Percentiles rank a stretch among this genome's conserved stretches.
Conservation (phyloP, 1,140 invertebrate genomes). For the Spodoptera frugiperda region DNA sequence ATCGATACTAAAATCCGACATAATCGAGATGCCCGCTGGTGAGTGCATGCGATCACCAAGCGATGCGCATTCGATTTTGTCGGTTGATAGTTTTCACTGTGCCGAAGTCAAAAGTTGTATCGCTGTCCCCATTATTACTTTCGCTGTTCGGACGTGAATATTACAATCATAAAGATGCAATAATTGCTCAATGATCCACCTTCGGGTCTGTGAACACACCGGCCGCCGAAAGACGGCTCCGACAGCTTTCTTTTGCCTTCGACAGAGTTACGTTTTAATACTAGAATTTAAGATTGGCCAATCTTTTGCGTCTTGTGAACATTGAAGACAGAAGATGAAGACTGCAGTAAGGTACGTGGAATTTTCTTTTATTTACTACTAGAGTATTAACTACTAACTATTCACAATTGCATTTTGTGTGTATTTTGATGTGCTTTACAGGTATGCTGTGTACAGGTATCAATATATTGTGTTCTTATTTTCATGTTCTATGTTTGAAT, state of each 20-base stretch:
- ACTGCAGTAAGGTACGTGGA: constrained; percentile 71
- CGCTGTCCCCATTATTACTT: constrained; percentile 71
- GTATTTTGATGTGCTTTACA: constrained; percentile 80
- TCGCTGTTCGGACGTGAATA: constrained; percentile 61
- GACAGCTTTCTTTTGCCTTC: constrained; percentile 73
- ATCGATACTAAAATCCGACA: constrained; percentile 59
- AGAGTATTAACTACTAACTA: constrained; percentile 66
- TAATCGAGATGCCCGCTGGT: constrained; percentile 53
- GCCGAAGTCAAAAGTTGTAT: constrained; percentile 72
- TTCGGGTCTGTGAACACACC: constrained; percentile 48
- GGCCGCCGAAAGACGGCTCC: constrained; percentile 48
- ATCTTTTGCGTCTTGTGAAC: constrained; percentile 66
- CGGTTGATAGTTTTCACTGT: constrained; percentile 70
- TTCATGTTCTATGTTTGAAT: no score
- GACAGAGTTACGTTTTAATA: constrained; percentile 58
- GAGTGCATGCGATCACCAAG: constrained; percentile 37
- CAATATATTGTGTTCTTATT: constrained; percentile 61
- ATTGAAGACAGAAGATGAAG: constrained; percentile 63
- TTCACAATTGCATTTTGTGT: constrained; percentile 68
- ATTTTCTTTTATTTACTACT: constrained; percentile 56
- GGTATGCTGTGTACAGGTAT: constrained; percentile 81
- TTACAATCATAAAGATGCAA: constrained; percentile 68
- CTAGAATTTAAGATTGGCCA: constrained; percentile 79
- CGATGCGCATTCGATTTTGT: constrained; percentile 59
- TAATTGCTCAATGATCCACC: constrained; percentile 73